Base-by-base conservation (phyloP, 1,140 invertebrate genomes). In the Oreohelix idahoensis region DNA sequence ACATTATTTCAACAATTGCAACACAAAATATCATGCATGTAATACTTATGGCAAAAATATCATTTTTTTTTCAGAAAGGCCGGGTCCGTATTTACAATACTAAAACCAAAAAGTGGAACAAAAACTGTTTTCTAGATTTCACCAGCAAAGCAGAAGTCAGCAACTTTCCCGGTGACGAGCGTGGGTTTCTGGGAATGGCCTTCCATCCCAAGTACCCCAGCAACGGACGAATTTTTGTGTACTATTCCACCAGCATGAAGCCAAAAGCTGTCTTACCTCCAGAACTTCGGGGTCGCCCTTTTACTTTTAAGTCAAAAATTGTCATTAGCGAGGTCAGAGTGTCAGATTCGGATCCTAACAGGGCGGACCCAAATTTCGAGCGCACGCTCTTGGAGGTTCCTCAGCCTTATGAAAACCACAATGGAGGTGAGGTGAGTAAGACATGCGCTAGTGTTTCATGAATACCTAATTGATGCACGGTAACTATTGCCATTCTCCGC, bases 401-500 rank as follows among this genome's bases (percentile, higher is more conserved):
- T 15, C 81, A 92, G 79, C 91, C 92, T 10, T 91, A 85, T 69
- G 86, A 87, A 74, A 92, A 92, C 71, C 92, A 92, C 81, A 92
- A 92, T 82, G 91, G 91, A 23, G 92, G 92, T 38, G 90, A 92
- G 89, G 92, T 92, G 82, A 82, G n/a, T 45, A 45, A 45, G 5
- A 45, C 5, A 15, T 45, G 42, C 42, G 15, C 42, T 8, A 45
- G 42, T 45, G 15, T 5, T 5, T 45, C 42, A 45, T 45, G 42
- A 45, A 5, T 45, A 45, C 15, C 42, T 45, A n/a, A n/a, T n/a
- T n/a, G n/a, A n/a, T n/a, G n/a, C n/a, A n/a, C n/a, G n/a, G n/a
- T n/a, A n/a, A n/a, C n/a, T n/a, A n/a, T n/a, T n/a, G n/a, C n/a
- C n/a, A n/a, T n/a, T n/a, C n/a, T n/a, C n/a, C n/a, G n/a, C n/a